Evolutionary conservation across 2,113 vertebrate genomes (phyloP), one percentile per base, ranked within the genome.

Genomic region (Aphyosemion australe): DNA sequence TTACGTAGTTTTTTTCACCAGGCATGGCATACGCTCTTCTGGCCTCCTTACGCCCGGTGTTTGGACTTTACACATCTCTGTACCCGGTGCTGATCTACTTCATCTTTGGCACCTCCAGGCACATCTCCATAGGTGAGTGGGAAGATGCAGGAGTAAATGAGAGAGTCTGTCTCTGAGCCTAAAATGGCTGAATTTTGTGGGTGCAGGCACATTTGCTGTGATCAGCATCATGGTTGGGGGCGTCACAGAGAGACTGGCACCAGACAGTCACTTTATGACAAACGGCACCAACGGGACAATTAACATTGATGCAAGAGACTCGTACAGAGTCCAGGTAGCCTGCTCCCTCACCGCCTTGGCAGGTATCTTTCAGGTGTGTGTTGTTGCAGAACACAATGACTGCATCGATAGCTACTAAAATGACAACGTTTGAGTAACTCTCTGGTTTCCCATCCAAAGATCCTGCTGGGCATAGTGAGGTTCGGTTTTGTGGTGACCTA

Each of bases 401-500:
- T 53, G 12, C 13, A 1, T 56, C 10, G 51, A 1, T 37, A 8
- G 20, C 64, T 5, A 54, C 20, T n/a, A 37, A 19, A 11, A 20
- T n/a, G n/a, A 14, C 1, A 10, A 4, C 8, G 9, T 59, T 41
- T 61, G 1, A 19, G 26, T 16, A 32, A 49, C 21, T 50, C 14
- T 43, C 7, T 51, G 2, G 18, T 68, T n/a, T 54, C 4, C 52
- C 64, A 50, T 32, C 80, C 2, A 14, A 31, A 99, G 97, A 87
- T 99, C 16, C 79, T 93, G 20, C 74, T 99, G 71, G 97, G 97
- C 34, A 70, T 98, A 72, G 85, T 96, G 47, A 94, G 87, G 79
- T 97, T 99, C 1, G 97, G 97, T 39, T 98, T 99, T 0, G 94
- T 98, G 74, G 97, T 95, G 59, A 98, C 93, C 15, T 99, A 99